Evolutionary conservation across 1,140 invertebrate species (phyloP).

Genomic region (Caenorhabditis brenneri): DNA sequence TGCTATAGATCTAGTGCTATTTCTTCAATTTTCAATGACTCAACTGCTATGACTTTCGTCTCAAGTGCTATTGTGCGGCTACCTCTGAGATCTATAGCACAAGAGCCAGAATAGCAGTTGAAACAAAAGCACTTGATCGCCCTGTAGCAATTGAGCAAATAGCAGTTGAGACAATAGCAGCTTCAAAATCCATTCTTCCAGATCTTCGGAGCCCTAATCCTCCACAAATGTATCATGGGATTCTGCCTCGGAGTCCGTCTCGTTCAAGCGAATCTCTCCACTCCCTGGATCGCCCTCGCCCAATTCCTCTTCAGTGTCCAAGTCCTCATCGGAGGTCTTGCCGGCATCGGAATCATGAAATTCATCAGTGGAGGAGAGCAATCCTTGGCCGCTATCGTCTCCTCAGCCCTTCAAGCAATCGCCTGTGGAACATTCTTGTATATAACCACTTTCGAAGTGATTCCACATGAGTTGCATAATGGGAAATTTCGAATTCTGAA

Average conservation of each 20-base stretch:
- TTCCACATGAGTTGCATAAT: constrained; percentile 75
- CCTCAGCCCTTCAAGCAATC: constrained; percentile 72
- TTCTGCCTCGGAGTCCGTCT: constrained; percentile 77
- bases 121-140: not conserved
- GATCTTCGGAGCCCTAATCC: constrained; percentile 75
- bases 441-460: constrained; percentile 88
- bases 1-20: no score
- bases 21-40: no score
- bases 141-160: no score
- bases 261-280: constrained; percentile 76
- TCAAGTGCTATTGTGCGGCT: no score
- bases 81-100: no score
- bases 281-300: constrained; percentile 75
- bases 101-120: no score
- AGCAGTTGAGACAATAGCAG: not conserved
- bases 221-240: constrained; percentile 77
- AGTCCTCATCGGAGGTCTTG: constrained; percentile 74
- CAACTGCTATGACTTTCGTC: no score
- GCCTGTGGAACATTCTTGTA: constrained; percentile 90
- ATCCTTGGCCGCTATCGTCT: constrained; percentile 56
- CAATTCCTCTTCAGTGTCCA: constrained; percentile 76
- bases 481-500: constrained; percentile 72
- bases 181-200: constrained; percentile 48
- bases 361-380: constrained; percentile 61
- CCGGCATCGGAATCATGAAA: constrained; percentile 62